These are phyloP conservation scores for Drosophila mimica DNA, from an alignment of 2,888 invertebrate genomes.

Conservation along the genomic window DNA sequence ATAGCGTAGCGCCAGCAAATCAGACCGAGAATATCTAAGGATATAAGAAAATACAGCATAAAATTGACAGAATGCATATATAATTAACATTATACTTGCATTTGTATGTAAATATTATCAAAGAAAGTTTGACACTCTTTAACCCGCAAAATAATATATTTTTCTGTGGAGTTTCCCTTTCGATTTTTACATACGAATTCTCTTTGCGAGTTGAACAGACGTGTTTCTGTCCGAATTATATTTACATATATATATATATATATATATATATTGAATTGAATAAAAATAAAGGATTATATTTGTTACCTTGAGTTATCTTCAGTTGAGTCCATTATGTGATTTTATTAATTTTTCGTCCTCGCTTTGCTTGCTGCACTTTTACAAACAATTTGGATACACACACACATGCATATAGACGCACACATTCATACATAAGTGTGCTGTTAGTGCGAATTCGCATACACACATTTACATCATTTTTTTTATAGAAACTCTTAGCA, in stretches of 20 bases:
- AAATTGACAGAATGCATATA: not conserved
- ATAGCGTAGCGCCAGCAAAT: slow-evolving; percentile 90
- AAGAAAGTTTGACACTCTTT: not conserved
- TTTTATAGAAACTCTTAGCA: slow-evolving; percentile 6
- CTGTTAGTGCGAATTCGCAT: not conserved
- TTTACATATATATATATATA: not conserved
- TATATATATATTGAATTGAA: not conserved
- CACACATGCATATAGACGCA: not conserved
- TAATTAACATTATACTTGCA: not conserved
- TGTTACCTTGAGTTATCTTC: slow-evolving; percentile 38
- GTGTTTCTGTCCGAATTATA: not conserved
- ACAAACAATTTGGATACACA: slow-evolving; percentile 6
- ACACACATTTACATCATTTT: slow-evolving; percentile 17
- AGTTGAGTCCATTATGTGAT: slow-evolving; percentile 33
- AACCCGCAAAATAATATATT: not conserved
- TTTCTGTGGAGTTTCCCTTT: not conserved
- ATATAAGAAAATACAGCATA: not conserved
- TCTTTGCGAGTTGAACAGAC: not conserved
- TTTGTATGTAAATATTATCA: not conserved
- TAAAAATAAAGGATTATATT: not conserved
- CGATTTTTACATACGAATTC: not conserved
- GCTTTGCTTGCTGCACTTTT: slow-evolving; percentile 10
- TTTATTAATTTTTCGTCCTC: slow-evolving; percentile 3
- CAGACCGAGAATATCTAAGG: slow-evolving; percentile 88
- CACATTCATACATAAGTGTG: not conserved